A percentile compares a stretch with the other conserved stretches of the same genome.
Conservation (phyloP, 2,797 vertebrate genomes). For the Spea hammondii region DNA sequence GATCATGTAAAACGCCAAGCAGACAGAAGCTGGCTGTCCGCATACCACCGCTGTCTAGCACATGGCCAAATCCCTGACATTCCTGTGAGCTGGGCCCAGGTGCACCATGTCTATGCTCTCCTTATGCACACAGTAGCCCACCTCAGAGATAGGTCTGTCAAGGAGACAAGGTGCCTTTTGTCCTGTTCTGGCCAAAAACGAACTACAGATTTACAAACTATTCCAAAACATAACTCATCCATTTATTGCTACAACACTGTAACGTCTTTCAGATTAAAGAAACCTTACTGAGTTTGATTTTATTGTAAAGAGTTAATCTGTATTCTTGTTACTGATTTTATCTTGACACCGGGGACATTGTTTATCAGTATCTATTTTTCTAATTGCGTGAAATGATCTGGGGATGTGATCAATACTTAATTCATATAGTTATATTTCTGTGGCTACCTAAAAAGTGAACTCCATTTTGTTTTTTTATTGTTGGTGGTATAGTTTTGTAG, state of each 20-base stretch:
- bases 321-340: conserved; percentile 9
- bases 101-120: conserved; percentile 29
- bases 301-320: not conserved
- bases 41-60: conserved; percentile 20
- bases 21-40: conserved; percentile 5
- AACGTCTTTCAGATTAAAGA: conserved; percentile 19
- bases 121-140: conserved; percentile 41
- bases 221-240: conserved; percentile 42
- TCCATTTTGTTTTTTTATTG: no score
- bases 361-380: not conserved
- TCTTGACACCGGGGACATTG: not conserved
- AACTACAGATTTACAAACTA: conserved; percentile 33
- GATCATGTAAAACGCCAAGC: conserved; percentile 8
- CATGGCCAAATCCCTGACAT: conserved; percentile 33
- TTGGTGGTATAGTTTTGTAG: no score
- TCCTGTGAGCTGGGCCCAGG: conserved; percentile 39
- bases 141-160: conserved; percentile 43
- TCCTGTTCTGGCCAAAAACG: conserved; percentile 34
- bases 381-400: not conserved
- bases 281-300: not conserved
- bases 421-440: no score
- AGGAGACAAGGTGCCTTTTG: conserved; percentile 47
- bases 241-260: conserved; percentile 44
- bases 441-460: no score
- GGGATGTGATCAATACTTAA: no score